phyloP scores from a whole-genome alignment of 2,797 vertebrate species.

The Bovichtus diacanthus region DNA sequence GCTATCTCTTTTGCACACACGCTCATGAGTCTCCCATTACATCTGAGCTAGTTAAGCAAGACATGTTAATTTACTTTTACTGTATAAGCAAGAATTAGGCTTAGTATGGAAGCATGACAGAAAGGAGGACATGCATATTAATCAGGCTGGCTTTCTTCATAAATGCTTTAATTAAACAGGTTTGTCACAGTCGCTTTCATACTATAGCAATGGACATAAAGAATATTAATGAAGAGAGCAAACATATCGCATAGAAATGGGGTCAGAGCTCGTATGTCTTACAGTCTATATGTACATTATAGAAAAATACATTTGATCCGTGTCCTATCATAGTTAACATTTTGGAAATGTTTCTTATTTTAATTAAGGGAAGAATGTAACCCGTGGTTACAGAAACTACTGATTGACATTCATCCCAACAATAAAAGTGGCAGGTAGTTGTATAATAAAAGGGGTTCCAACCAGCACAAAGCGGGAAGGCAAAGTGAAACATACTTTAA shows the following conservation, averaged over 20 bases:
- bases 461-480: not conserved
- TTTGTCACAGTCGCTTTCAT: not conserved
- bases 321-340: not conserved
- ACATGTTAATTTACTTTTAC: slow-evolving; percentile 41
- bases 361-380: not conserved
- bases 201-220: slow-evolving; percentile 1
- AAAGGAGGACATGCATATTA: slow-evolving; percentile 41
- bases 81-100: slow-evolving; percentile 26
- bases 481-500: not conserved
- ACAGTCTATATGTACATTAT: not conserved
- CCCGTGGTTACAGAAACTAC: not conserved
- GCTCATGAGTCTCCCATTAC: slow-evolving; percentile 10
- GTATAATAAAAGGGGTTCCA: not conserved
- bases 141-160: slow-evolving; percentile 23
- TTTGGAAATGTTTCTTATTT: not conserved
- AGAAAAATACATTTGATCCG: not conserved
- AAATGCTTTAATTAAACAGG: slow-evolving; percentile 39
- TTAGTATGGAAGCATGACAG: slow-evolving; percentile 21
- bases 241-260: slow-evolving; percentile 19
- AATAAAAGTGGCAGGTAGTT: slow-evolving; percentile 4
- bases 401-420: slow-evolving; percentile 1
- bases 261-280: not conserved
- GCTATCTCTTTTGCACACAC: slow-evolving; percentile 13
- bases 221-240: not conserved
- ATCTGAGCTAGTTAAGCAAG: slow-evolving; percentile 33